Evolutionary conservation across 2,888 invertebrate species (phyloP).

Genomic region (Xestobium rufovillosum): DNA sequence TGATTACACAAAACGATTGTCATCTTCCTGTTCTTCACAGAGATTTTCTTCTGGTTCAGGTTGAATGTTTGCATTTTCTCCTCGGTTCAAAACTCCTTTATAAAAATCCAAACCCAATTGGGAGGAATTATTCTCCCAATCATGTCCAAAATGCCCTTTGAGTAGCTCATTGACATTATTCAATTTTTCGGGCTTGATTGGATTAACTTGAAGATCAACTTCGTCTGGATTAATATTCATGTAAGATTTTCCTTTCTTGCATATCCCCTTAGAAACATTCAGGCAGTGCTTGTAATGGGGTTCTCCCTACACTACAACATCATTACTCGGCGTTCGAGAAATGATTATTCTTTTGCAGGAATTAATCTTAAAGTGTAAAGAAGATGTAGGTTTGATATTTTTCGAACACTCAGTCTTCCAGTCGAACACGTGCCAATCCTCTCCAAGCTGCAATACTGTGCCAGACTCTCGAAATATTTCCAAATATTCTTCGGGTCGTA

Average conservation of each 20-base stretch:
- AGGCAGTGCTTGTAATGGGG: slow-evolving; percentile 9
- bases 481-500: background rate
- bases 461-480: slow-evolving; percentile 9
- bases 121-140: background rate
- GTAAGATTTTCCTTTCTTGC: slow-evolving; percentile 13
- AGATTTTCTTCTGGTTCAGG: background rate
- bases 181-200: slow-evolving; percentile 14
- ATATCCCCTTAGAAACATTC: slow-evolving; percentile 9
- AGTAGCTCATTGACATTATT: slow-evolving; percentile 11
- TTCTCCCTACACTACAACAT: slow-evolving; percentile 12
- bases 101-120: background rate
- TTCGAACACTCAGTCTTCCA: slow-evolving; percentile 8
- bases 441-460: slow-evolving; percentile 9
- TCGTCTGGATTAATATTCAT: slow-evolving; percentile 10
- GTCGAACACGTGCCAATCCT: slow-evolving; percentile 12
- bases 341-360: slow-evolving; percentile 13
- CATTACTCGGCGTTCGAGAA: slow-evolving; percentile 1
- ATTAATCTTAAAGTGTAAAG: slow-evolving; percentile 14
- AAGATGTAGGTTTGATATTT: slow-evolving; percentile 9
- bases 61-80: background rate
- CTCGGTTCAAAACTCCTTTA: background rate
- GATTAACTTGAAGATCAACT: slow-evolving; percentile 7
- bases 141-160: slow-evolving; percentile 11
- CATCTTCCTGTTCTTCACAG: background rate
- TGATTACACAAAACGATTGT: background rate